Percentiles rank a stretch among this genome's conserved stretches.
Conservation (phyloP, 2,888 invertebrate genomes). For the Conops quadrifasciatus region DNA sequence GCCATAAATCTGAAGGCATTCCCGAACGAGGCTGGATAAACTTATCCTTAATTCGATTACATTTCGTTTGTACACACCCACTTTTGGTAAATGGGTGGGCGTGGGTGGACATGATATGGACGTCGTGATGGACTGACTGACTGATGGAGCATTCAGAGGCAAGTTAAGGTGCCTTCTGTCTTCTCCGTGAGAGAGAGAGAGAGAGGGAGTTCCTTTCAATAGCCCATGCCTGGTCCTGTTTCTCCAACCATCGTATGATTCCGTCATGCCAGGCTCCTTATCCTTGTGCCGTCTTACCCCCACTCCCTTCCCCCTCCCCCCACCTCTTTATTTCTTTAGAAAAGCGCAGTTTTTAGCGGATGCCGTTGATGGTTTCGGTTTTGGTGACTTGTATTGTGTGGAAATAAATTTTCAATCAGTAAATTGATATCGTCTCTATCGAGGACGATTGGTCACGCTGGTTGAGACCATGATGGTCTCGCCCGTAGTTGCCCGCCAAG, state of each 20-base stretch:
- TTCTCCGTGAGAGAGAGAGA: too few species aligned
- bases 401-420: slow-evolving; percentile 64
- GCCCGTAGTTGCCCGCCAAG: too few species aligned
- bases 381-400: slow-evolving; percentile 20
- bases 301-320: neutral
- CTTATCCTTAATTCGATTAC: slow-evolving; percentile 3
- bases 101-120: neutral
- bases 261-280: too few species aligned
- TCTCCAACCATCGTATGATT: too few species aligned
- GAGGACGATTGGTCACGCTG: slow-evolving; percentile 33
- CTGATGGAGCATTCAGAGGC: too few species aligned
- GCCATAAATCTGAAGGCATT: neutral
- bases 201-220: too few species aligned
- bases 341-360: too few species aligned
- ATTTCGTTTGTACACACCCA: slow-evolving; percentile 7
- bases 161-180: too few species aligned
- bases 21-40: neutral
- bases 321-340: too few species aligned
- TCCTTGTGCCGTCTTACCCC: too few species aligned
- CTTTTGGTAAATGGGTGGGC: neutral
- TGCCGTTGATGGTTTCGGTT: neutral
- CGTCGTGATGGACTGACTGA: neutral
- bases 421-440: slow-evolving; percentile 59
- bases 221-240: too few species aligned
- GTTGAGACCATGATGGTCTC: too few species aligned